phyloP scores from a whole-genome alignment of 2,113 vertebrate genomes.

The Anoura caudifer region DNA sequence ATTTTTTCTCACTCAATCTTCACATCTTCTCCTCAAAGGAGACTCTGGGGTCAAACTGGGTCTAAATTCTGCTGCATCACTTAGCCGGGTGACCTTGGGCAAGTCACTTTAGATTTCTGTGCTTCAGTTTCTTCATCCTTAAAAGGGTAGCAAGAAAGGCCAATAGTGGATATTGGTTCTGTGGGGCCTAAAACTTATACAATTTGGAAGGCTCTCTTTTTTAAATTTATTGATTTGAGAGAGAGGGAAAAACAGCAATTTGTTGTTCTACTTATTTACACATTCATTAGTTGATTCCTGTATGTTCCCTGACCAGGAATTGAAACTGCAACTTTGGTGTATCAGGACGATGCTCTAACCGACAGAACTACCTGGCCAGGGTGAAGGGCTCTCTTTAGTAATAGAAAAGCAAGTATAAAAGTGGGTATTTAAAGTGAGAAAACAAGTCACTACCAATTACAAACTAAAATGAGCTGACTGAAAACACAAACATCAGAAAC shows the following conservation, averaged over 20 bases:
- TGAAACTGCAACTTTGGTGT: no score
- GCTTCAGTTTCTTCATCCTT: not conserved
- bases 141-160: not conserved
- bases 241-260: no score
- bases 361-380: no score
- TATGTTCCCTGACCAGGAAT: no score
- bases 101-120: not conserved
- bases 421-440: not conserved
- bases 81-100: not conserved
- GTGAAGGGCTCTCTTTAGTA: not conserved
- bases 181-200: not conserved
- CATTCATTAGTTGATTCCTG: no score
- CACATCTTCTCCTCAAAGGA: not conserved
- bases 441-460: not conserved
- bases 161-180: not conserved
- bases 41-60: not conserved
- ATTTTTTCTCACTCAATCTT: not conserved
- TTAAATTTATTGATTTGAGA: no score
- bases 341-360: no score
- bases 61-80: not conserved
- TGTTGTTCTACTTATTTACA: no score
- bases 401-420: not conserved
- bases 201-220: not conserved
- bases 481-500: not conserved
- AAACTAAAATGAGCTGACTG: conserved; percentile 4